Conservation (phyloP, 2,888 invertebrate species). For the Plebejus melissa region DNA sequence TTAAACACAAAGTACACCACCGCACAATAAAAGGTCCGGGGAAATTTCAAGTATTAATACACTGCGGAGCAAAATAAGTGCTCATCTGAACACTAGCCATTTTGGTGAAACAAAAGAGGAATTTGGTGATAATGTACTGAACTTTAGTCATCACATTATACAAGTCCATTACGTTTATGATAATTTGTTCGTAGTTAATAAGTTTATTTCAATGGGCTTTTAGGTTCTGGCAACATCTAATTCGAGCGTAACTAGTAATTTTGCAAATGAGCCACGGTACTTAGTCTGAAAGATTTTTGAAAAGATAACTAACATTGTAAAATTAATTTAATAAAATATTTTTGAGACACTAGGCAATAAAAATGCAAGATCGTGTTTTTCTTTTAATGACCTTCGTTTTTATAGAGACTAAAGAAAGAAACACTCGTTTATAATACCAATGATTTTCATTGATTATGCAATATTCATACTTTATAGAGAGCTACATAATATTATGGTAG, state of each 20-base stretch:
- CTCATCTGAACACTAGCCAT: not conserved
- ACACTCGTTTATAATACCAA: too few relatives aligned
- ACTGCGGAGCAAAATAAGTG: not conserved
- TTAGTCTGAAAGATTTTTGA: not conserved
- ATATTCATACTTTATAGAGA: too few relatives aligned
- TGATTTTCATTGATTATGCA: too few relatives aligned
- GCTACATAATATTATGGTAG: too few relatives aligned
- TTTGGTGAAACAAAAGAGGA: not conserved
- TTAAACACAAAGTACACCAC: not conserved
- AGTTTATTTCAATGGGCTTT: slow-evolving; percentile 15
- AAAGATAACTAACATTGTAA: too few relatives aligned
- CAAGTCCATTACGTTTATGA: slow-evolving; percentile 15
- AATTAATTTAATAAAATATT: too few relatives aligned
- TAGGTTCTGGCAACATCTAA: not conserved
- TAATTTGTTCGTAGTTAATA: slow-evolving; percentile 5
- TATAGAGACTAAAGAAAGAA: too few relatives aligned
- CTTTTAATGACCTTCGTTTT: too few relatives aligned
- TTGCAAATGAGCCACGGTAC: not conserved
- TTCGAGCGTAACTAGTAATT: not conserved
- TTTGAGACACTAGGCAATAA: too few relatives aligned
- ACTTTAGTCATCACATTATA: slow-evolving; percentile 4
- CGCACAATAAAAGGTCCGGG: not conserved
- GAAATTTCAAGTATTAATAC: not conserved
- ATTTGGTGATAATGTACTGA: not conserved
- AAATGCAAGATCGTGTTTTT: too few relatives aligned